These are phyloP conservation scores for Platichthys flesus DNA, from an alignment of 2,113 vertebrate species.

Conservation along the genomic window DNA sequence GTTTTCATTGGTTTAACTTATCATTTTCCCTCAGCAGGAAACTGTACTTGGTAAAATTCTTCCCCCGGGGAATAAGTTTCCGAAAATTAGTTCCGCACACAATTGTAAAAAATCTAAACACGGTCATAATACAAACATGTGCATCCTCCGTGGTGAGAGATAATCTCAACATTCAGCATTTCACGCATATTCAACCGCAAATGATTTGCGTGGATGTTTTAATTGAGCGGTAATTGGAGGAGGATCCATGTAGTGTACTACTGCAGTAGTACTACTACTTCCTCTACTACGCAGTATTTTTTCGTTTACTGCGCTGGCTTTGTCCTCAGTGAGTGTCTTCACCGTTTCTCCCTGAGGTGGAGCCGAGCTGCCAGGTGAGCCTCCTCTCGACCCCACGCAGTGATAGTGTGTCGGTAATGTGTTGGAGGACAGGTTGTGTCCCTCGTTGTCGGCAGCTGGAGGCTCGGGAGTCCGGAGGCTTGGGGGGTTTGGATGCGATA, in stretches of 20 bases:
- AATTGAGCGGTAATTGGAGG: constrained; percentile 30
- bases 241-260: constrained; percentile 73
- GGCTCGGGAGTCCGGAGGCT: constrained; percentile 16
- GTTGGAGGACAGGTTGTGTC: constrained; percentile 7
- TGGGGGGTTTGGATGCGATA: constrained; percentile 14
- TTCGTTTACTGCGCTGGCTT: constrained; percentile 71
- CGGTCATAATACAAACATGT: background rate
- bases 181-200: constrained; percentile 36
- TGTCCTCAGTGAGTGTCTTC: constrained; percentile 62
- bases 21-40: constrained; percentile 55
- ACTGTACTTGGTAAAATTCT: constrained; percentile 68
- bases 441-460: constrained; percentile 41
- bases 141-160: background rate
- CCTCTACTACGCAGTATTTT: constrained; percentile 81
- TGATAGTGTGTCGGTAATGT: background rate
- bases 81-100: constrained; percentile 68
- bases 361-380: constrained; percentile 65
- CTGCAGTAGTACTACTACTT: constrained; percentile 82
- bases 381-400: background rate
- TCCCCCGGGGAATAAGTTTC: constrained; percentile 68
- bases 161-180: constrained; percentile 35
- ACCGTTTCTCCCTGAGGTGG: constrained; percentile 32
- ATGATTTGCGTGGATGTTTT: constrained; percentile 10
- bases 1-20: constrained; percentile 50
- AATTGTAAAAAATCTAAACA: constrained; percentile 61